Evolutionary conservation across 2,113 vertebrate species (phyloP).

Genomic region (Picathartes gymnocephalus): DNA sequence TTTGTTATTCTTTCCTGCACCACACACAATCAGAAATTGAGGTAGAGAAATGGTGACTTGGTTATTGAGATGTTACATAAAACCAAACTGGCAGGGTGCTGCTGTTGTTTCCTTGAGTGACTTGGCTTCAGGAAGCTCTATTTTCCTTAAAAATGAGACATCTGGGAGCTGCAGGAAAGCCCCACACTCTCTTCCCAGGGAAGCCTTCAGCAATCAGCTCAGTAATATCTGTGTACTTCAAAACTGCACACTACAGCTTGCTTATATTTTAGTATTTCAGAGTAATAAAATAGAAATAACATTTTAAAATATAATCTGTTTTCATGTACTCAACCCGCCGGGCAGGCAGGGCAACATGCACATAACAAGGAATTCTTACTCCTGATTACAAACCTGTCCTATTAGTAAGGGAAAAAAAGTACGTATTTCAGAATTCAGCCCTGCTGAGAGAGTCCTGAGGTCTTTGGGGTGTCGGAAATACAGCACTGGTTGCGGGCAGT

Average conservation of each 20-base stretch:
- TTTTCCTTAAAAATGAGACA: not conserved
- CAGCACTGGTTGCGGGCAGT: not conserved
- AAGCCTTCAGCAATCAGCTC: not conserved
- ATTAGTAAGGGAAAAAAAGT: not conserved
- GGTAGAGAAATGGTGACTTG: slow-evolving; percentile 25
- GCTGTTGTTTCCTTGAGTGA: not conserved
- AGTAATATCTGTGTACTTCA: not conserved
- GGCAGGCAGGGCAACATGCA: not conserved
- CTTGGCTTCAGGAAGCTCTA: not conserved
- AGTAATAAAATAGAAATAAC: not conserved
- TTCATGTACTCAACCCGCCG: accelerated
- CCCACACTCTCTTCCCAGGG: not conserved
- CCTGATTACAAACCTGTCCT: not conserved
- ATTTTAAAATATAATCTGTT: not conserved
- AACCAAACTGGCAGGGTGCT: not conserved
- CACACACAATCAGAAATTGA: slow-evolving; percentile 11
- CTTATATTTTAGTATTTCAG: not conserved
- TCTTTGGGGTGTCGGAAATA: not conserved
- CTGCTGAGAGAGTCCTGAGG: not conserved
- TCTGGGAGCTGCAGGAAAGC: not conserved
- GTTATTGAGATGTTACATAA: not conserved
- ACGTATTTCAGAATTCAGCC: not conserved
- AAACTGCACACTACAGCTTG: not conserved
- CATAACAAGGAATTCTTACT: not conserved
- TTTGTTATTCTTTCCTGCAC: slow-evolving; percentile 7